Evolutionary conservation across 2,888 invertebrate species (phyloP).

Genomic region (Cyclophora punctaria): DNA sequence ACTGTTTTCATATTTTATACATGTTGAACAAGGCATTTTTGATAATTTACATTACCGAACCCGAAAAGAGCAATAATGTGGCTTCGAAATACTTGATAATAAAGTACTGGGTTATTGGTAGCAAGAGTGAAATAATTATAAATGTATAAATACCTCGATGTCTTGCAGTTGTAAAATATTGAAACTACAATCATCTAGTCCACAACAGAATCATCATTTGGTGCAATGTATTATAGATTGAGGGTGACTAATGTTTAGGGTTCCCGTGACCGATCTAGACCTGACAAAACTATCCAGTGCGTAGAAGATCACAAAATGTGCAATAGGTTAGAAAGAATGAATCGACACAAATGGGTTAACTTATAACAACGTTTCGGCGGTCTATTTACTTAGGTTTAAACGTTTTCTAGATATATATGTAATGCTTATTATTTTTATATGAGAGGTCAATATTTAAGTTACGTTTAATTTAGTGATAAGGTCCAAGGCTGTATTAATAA

Average conservation of each 20-base stretch:
- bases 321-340: constrained; percentile 22
- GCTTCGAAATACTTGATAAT: too few species aligned
- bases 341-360: constrained; percentile 23
- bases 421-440: constrained; percentile 67
- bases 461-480: constrained; percentile 64
- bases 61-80: too few species aligned
- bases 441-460: constrained; percentile 71
- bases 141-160: too few species aligned
- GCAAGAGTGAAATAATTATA: too few species aligned
- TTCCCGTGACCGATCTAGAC: constrained; percentile 12
- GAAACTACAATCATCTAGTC: constrained; percentile 28
- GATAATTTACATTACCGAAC: too few species aligned
- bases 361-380: constrained; percentile 49
- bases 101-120: too few species aligned
- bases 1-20: too few species aligned
- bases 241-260: neutral
- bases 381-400: constrained; percentile 67
- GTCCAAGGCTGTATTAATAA: constrained; percentile 72
- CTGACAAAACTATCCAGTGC: constrained; percentile 9
- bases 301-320: constrained; percentile 17
- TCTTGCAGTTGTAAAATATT: too few species aligned
- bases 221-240: constrained; percentile 24
- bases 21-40: too few species aligned
- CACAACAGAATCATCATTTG: constrained; percentile 23
- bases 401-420: constrained; percentile 42